Evolutionary conservation across 2,888 invertebrate species (phyloP).

Genomic region (Caenorhabditis sp.): DNA sequence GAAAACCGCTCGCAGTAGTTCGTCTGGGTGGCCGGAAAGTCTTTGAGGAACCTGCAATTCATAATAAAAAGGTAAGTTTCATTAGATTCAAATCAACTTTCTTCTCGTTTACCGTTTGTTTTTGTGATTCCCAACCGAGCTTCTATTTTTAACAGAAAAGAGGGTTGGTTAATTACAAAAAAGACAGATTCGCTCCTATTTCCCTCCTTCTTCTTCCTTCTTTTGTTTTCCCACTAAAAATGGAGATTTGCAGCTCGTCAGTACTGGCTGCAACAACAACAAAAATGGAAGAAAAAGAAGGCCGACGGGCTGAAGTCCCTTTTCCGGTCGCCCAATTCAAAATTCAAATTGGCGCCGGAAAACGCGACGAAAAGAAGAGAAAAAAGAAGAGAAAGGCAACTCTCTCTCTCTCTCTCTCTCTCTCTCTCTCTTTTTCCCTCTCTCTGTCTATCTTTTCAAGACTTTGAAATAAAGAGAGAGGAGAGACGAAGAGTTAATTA

Average conservation of each 20-base stretch:
- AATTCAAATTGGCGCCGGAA: conserved; percentile 56
- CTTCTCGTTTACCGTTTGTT: not conserved
- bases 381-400: not conserved
- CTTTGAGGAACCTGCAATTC: conserved; percentile 93
- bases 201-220: not conserved
- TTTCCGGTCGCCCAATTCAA: conserved; percentile 55
- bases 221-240: not conserved
- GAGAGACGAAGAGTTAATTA: conserved; percentile 27
- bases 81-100: not conserved
- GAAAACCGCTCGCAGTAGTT: conserved; percentile 82
- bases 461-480: not conserved
- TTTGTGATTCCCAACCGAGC: conserved; percentile 4
- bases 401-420: conserved; percentile 8
- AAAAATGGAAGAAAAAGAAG: conserved; percentile 5
- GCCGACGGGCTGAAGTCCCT: not conserved
- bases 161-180: conserved; percentile 12
- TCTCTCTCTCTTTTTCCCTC: conserved; percentile 4
- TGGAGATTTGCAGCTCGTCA: conserved; percentile 3
- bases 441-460: not conserved
- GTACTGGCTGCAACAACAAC: conserved; percentile 11
- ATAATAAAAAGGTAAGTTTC: too few species aligned
- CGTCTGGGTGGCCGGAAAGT: conserved; percentile 83
- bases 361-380: conserved; percentile 33
- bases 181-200: not conserved
- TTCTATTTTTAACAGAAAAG: not conserved